A percentile compares a stretch with the other conserved stretches of the same genome.
These are phyloP conservation scores for Pitta sordida DNA, from an alignment of 2,113 vertebrate species.

Conservation along the genomic window DNA sequence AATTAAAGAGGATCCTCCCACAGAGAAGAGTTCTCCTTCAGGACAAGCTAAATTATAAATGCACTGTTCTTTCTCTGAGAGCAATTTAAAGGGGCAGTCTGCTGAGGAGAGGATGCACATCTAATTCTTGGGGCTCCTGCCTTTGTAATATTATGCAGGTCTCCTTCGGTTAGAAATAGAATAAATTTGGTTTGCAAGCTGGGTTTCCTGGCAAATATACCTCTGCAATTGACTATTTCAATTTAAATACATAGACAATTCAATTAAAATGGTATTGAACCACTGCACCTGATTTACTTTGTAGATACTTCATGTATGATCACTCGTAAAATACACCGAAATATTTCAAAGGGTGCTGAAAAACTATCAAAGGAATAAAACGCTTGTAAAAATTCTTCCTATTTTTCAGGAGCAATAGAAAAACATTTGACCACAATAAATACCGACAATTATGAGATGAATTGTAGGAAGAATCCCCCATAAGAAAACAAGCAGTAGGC, in stretches of 20 bases:
- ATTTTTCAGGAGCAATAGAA: background rate
- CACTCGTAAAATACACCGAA: background rate
- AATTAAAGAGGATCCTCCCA: conserved; percentile 77
- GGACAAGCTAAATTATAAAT: conserved; percentile 71
- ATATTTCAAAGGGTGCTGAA: conserved; percentile 1
- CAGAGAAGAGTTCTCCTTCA: conserved; percentile 64
- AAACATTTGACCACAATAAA: background rate
- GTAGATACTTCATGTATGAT: background rate
- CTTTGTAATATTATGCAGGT: conserved; percentile 26
- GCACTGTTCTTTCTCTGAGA: conserved; percentile 41
- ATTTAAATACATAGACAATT: conserved; percentile 54
- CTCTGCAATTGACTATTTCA: conserved; percentile 28
- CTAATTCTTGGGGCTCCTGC: background rate
- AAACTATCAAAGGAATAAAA: background rate
- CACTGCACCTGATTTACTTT: background rate
- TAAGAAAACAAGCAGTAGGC: background rate
- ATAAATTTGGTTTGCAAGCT: conserved; percentile 23
- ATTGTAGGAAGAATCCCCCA: background rate
- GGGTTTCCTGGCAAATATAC: conserved; percentile 22
- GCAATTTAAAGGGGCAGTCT: conserved; percentile 54
- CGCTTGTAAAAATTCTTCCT: background rate
- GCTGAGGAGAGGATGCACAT: conserved; percentile 15
- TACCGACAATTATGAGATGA: background rate
- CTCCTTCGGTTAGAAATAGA: conserved; percentile 20
- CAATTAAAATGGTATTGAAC: conserved; percentile 59